phyloP scores from a whole-genome alignment of 2,113 vertebrate genomes.

The Phyllostomus discolor region DNA sequence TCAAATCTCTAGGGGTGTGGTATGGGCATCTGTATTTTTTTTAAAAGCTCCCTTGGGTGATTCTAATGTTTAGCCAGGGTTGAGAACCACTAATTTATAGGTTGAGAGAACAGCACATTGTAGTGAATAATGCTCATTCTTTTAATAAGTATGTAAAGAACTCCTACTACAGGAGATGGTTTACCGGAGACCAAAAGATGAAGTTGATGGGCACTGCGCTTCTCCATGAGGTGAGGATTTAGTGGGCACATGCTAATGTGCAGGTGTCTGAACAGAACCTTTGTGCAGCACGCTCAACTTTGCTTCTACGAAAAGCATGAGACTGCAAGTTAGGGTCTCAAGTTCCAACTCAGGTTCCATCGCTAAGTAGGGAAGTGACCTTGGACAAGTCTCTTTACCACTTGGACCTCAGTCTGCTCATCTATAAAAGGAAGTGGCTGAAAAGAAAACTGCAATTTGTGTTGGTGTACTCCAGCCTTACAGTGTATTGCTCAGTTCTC shows the following conservation, averaged over 20 bases:
- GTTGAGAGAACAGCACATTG: not conserved
- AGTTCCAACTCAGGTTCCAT: not conserved
- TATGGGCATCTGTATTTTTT: constrained; percentile 33
- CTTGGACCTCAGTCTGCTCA: not conserved
- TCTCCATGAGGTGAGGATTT: not conserved
- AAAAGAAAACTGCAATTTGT: not conserved
- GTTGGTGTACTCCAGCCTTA: not conserved
- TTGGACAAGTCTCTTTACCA: not conserved
- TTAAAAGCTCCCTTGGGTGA: constrained; percentile 33
- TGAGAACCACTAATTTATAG: constrained; percentile 43
- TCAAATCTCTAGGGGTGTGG: constrained; percentile 36
- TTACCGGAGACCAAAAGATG: not conserved
- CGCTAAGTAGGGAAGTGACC: not conserved
- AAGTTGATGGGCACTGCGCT: not conserved
- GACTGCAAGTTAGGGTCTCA: not conserved
- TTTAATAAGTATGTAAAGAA: not conserved
- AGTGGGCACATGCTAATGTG: not conserved
- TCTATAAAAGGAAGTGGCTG: not conserved
- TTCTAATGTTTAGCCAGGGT: constrained; percentile 34
- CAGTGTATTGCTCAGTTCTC: not conserved
- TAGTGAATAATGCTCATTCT: not conserved
- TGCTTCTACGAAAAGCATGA: not conserved
- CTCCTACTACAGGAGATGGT: not conserved
- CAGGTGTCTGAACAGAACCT: not conserved
- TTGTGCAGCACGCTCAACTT: not conserved